Conservation (phyloP, 2,888 invertebrate genomes). For the Lacanobia wlatinum region DNA sequence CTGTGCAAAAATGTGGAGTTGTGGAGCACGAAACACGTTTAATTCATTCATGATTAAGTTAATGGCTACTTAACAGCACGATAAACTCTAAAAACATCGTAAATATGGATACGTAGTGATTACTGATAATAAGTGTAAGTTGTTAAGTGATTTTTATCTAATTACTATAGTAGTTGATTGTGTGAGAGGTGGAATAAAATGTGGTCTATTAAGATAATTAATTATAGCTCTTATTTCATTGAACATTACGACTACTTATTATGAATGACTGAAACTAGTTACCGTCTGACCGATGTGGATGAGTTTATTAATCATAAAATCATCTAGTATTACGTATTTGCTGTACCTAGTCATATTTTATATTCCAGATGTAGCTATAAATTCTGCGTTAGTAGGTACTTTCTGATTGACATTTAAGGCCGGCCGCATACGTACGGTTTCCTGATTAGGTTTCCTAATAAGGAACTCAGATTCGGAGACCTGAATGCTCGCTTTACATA, state of each 20-base stretch:
- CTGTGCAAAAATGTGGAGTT: slow-evolving; percentile 15
- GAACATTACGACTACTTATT: background rate
- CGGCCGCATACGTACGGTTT: too few relatives aligned
- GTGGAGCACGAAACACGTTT: slow-evolving; percentile 27
- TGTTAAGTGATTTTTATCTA: slow-evolving; percentile 52
- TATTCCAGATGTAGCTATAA: background rate
- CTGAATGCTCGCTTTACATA: too few relatives aligned
- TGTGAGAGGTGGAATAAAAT: slow-evolving; percentile 16
- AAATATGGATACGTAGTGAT: slow-evolving; percentile 54
- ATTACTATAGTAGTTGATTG: slow-evolving; percentile 15
- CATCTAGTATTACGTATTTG: background rate
- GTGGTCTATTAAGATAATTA: slow-evolving; percentile 1
- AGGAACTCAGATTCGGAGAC: too few relatives aligned
- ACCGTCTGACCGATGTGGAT: background rate
- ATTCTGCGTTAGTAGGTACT: background rate
- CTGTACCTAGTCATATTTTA: background rate
- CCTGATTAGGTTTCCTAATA: too few relatives aligned
- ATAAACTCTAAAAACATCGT: slow-evolving; percentile 59
- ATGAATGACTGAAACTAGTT: background rate
- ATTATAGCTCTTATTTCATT: background rate
- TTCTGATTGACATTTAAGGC: background rate
- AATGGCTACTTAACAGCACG: slow-evolving; percentile 49
- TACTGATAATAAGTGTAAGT: slow-evolving; percentile 50
- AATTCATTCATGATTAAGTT: slow-evolving; percentile 54
- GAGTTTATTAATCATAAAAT: slow-evolving; percentile 23